Conservation (phyloP, 2,113 vertebrate genomes). For the Hemicordylus capensis region DNA sequence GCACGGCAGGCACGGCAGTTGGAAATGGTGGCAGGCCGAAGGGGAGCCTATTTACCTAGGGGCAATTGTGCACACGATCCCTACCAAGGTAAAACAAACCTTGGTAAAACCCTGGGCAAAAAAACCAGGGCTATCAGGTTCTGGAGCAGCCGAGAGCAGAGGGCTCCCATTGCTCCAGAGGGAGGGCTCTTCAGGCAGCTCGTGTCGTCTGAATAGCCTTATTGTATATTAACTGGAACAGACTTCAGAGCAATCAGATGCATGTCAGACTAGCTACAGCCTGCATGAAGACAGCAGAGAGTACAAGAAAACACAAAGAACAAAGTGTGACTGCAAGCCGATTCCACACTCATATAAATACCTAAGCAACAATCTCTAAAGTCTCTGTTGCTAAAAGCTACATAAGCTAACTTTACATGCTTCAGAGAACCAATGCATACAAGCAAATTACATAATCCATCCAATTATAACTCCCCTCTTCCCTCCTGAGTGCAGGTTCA, state of each 20-base stretch:
- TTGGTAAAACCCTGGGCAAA: too few species aligned
- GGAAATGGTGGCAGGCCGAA: too few species aligned
- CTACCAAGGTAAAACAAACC: too few species aligned
- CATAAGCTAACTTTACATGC: slow-evolving; percentile 12
- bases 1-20: too few species aligned
- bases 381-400: slow-evolving; percentile 6
- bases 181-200: too few species aligned
- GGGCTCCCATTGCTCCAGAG: too few species aligned
- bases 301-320: fast-evolving
- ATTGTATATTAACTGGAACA: too few species aligned
- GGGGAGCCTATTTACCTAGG: too few species aligned
- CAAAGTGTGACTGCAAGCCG: background rate
- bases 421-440: slow-evolving; percentile 18
- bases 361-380: background rate
- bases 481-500: background rate
- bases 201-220: too few species aligned
- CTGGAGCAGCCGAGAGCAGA: too few species aligned
- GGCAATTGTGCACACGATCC: too few species aligned
- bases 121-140: too few species aligned
- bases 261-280: background rate
- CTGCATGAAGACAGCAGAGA: background rate
- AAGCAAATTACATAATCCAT: slow-evolving; percentile 33
- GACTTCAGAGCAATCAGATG: background rate
- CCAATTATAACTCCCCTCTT: slow-evolving; percentile 13
- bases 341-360: background rate